These are phyloP conservation scores for Drosophila santomea DNA, from an alignment of 1,140 invertebrate genomes.

Conservation along the genomic window DNA sequence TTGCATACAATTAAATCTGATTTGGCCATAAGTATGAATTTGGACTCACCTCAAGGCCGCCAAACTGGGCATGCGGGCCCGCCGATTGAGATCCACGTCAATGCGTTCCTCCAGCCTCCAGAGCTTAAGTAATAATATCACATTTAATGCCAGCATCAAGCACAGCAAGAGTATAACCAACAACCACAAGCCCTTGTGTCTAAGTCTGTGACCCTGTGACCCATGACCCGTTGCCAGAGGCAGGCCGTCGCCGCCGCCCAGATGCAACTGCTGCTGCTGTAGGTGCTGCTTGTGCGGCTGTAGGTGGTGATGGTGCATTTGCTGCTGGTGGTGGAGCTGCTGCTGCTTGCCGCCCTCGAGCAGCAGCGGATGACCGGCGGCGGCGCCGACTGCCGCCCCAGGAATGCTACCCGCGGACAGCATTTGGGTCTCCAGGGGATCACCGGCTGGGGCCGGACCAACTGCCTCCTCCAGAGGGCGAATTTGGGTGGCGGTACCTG, in stretches of 20 bases:
- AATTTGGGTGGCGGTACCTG: constrained; percentile 76
- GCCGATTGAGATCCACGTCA: constrained; percentile 82
- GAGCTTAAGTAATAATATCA: constrained; percentile 92
- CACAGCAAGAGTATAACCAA: constrained; percentile 88
- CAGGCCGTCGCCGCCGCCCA: constrained; percentile 37
- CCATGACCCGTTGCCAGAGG: constrained; percentile 44
- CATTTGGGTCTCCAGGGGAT: constrained; percentile 55
- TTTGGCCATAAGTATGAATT: no score
- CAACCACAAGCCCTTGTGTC: constrained; percentile 84
- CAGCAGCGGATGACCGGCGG: constrained; percentile 29
- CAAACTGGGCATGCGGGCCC: constrained; percentile 76
- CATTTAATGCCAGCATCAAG: constrained; percentile 90
- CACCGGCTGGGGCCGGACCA: constrained; percentile 45
- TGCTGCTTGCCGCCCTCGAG: constrained; percentile 27
- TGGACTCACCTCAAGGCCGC: constrained; percentile 66
- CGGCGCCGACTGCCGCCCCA: constrained; percentile 27
- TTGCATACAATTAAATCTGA: neutral
- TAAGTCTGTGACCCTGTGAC: constrained; percentile 40
- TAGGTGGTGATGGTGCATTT: constrained; percentile 53
- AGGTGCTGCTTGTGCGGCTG: constrained; percentile 58
- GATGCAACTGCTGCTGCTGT: constrained; percentile 47
- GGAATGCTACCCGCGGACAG: constrained; percentile 27
- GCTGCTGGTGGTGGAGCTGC: constrained; percentile 48
- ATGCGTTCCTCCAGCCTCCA: constrained; percentile 89
- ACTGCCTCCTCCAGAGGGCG: constrained; percentile 66